Percentiles rank a stretch among this genome's conserved stretches.
Evolutionary conservation across 2,113 vertebrate species (phyloP).

Genomic region (Mus spicilegus): DNA sequence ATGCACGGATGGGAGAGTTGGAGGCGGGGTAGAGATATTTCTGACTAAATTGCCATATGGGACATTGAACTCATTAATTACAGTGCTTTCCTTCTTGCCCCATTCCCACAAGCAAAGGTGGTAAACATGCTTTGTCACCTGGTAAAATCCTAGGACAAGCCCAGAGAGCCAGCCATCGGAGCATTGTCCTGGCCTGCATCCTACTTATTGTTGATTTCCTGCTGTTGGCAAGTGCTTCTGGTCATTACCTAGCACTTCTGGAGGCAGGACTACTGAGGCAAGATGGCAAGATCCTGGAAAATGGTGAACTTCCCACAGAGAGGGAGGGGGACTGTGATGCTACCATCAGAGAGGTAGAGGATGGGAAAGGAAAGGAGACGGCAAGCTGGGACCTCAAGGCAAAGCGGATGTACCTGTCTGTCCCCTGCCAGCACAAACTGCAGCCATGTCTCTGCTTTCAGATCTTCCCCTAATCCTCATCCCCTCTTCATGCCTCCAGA

Average conservation of each 20-base stretch:
- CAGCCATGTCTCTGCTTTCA: neutral
- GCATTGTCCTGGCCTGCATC: neutral
- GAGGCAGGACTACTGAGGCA: neutral
- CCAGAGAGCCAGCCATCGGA: neutral
- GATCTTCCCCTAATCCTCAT: neutral
- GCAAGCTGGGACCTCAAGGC: neutral
- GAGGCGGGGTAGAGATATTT: neutral
- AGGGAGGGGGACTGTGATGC: neutral
- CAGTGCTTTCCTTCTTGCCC: slow-evolving; percentile 1
- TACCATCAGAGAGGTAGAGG: neutral
- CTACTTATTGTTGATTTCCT: neutral
- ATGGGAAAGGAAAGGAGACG: neutral
- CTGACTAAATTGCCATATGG: neutral
- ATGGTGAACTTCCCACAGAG: neutral
- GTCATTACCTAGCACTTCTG: neutral
- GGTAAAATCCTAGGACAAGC: slow-evolving; percentile 12
- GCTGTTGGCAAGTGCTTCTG: neutral
- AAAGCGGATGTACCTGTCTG: neutral
- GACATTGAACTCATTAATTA: slow-evolving; percentile 48
- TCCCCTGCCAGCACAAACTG: neutral
- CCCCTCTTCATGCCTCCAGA: neutral
- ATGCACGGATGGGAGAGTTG: neutral
- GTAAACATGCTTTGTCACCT: neutral
- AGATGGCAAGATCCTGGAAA: neutral
- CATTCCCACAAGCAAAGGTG: slow-evolving; percentile 34